A percentile compares a stretch with the other conserved stretches of the same genome.
phyloP scores from a whole-genome alignment of 2,888 invertebrate genomes.

The Netelia inedita region DNA sequence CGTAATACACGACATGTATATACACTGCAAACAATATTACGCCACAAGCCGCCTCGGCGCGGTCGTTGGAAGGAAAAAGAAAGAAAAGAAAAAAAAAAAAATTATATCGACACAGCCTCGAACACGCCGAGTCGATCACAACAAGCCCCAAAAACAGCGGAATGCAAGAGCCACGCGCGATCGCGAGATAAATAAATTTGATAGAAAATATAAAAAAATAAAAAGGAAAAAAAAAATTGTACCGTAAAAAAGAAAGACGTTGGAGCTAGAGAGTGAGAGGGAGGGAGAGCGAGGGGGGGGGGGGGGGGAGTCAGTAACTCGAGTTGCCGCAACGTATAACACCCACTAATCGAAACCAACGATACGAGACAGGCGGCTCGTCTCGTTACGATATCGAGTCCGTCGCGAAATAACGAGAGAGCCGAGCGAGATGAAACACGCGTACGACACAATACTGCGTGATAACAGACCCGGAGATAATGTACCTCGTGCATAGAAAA shows the following conservation, averaged over 20 bases:
- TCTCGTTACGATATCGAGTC: too few species aligned
- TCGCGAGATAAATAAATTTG: constrained; percentile 60
- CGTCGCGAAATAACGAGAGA: too few species aligned
- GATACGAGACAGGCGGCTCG: too few species aligned
- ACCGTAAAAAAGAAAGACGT: not conserved
- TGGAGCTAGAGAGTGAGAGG: not conserved
- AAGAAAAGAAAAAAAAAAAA: too few species aligned
- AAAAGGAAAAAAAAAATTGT: constrained; percentile 25
- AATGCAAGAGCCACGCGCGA: constrained; percentile 68
- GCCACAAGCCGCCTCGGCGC: constrained; percentile 18
- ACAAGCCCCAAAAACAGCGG: constrained; percentile 51
- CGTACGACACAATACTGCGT: not conserved
- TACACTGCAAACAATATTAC: constrained; percentile 5
- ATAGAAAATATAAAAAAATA: constrained; percentile 58
- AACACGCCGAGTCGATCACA: constrained; percentile 50
- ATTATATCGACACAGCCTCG: constrained; percentile 44
- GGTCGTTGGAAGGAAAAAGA: not conserved
- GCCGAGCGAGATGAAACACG: not conserved
- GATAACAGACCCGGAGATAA: not conserved
- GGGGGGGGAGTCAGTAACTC: too few species aligned
- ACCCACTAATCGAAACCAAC: too few species aligned
- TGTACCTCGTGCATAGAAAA: not conserved
- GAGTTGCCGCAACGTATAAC: too few species aligned
- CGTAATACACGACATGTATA: constrained; percentile 21
- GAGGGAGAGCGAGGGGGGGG: too few species aligned